A percentile compares a stretch with the other conserved stretches of the same genome.
Evolutionary conservation across 2,113 vertebrate genomes (phyloP).

Genomic region (Stomatorhinus ivindoensis): DNA sequence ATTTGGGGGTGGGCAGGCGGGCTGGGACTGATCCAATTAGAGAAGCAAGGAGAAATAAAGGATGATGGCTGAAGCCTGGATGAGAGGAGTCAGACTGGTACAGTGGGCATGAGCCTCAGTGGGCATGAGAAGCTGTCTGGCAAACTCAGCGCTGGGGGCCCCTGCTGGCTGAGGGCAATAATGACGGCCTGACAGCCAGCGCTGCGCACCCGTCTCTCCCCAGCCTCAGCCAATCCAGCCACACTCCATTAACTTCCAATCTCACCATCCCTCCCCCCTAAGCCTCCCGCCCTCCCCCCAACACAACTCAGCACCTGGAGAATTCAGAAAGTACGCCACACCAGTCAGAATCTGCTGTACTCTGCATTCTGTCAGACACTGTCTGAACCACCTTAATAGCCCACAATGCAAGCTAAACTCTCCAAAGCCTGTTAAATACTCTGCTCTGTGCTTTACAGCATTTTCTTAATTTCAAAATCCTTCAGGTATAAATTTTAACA

Average conservation of each 20-base stretch:
- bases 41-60: conserved; percentile 23
- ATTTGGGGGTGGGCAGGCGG: neutral
- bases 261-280: neutral
- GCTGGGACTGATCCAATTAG: conserved; percentile 20
- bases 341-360: neutral
- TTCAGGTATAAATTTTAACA: neutral
- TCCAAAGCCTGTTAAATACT: neutral
- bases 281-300: neutral
- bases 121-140: neutral
- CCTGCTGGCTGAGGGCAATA: conserved; percentile 10
- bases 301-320: neutral
- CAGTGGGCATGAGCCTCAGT: conserved; percentile 6
- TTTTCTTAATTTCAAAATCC: neutral
- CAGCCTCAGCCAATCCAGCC: conserved; percentile 6
- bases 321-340: neutral
- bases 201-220: neutral
- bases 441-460: neutral
- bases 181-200: conserved; percentile 12
- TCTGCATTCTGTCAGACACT: neutral
- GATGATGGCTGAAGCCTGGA: conserved; percentile 19
- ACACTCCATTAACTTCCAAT: conserved; percentile 12
- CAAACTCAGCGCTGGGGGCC: neutral
- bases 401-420: neutral
- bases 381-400: neutral
- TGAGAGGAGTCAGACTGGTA: conserved; percentile 19